Conservation (phyloP, 2,888 invertebrate species). For the Eristalis pertinax region DNA sequence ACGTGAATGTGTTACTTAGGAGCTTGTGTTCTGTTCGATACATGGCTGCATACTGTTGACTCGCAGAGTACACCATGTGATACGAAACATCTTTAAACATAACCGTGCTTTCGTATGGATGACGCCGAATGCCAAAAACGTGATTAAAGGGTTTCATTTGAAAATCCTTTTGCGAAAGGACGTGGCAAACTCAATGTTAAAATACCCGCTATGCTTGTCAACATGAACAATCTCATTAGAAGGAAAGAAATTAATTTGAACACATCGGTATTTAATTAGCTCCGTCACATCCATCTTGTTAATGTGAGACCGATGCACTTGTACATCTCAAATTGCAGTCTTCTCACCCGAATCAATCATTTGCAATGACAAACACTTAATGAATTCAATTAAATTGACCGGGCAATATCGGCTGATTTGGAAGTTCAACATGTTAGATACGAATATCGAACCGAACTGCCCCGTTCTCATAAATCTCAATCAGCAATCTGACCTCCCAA, state of each 20-base stretch:
- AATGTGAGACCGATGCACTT: neutral
- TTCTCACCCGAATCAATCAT: neutral
- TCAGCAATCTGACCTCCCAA: conserved; percentile 23
- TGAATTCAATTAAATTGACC: conserved; percentile 21
- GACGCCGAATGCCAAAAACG: too few species aligned
- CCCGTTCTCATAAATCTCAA: conserved; percentile 22
- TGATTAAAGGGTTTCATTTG: too few species aligned
- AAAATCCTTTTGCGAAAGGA: too few species aligned
- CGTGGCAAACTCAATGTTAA: too few species aligned
- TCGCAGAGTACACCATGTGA: too few species aligned
- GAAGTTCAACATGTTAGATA: neutral
- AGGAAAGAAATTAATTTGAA: neutral
- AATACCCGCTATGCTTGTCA: neutral
- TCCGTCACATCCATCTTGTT: neutral
- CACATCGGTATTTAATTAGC: neutral
- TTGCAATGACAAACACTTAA: neutral
- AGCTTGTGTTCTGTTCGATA: too few species aligned
- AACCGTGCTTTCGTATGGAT: too few species aligned
- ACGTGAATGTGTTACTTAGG: too few species aligned
- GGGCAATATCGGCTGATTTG: neutral
- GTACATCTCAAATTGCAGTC: neutral
- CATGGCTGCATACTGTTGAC: too few species aligned
- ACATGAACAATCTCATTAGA: neutral
- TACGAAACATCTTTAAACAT: too few species aligned
- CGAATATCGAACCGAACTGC: neutral